Base-by-base conservation (phyloP, 2,113 vertebrate species). In the Eclectus roratus region DNA sequence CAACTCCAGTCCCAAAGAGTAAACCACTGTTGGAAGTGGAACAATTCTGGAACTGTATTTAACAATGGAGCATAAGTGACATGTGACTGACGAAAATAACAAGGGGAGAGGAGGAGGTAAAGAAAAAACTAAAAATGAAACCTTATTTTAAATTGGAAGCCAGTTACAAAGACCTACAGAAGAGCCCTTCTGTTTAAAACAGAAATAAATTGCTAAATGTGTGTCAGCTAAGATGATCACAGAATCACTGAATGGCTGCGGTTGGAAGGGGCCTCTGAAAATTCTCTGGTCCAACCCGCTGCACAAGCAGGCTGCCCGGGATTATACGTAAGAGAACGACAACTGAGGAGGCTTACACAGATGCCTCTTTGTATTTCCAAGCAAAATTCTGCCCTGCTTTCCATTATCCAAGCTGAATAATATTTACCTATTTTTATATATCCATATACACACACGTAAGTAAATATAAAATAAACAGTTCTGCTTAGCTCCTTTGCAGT, bases 371-470 rank as follows among this genome's bases (percentile, higher is more conserved):
- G 7, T 35, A 64, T 85, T 76, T 88, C 29, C 43, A 80, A 91
- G 35, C 11, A 93, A 88, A 61, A 52, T 49, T 47, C 17, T 60
- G 78, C 27, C 23, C 13, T 46, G 53, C 24, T 86, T 78, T 71
- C 61, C 46, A 78, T 52, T 53, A 80, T 39, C 33, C 74, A 91
- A 44, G 27, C 8, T 91, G 47, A 80, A 20, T 52, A 72, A 41
- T 65, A 91, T 49, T 76, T 72, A 73, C 12, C 25, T 90, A 29
- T 23, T 91, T 91, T 80, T n/a, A 81, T 35, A 52, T 64, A 69
- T 21, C 55, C n/a, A 76, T 9, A 71, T 2, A 64, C 2, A 65
- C 3, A 58, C 19, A 9, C 1, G 1, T 31, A 65, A 37, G 28
- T 15, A 79, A 86, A 68, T 65, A 77, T 0, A 76, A 82, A 66